Evolutionary conservation across 2,888 invertebrate species (phyloP), one percentile per base, ranked within the genome.

Genomic region (Hirtodrosophila alboralis): DNA sequence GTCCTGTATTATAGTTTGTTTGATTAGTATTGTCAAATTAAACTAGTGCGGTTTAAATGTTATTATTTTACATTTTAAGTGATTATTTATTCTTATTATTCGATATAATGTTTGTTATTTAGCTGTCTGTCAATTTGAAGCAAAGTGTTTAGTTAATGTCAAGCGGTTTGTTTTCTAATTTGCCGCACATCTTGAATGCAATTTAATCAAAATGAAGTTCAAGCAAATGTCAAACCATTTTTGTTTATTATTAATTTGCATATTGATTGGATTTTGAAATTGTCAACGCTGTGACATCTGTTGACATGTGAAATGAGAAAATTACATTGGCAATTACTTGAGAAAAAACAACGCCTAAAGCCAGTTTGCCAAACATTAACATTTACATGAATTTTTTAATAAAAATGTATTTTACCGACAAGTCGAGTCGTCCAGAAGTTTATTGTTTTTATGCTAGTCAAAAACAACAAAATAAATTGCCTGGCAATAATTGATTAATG

Each of bases 241-340:
- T 74, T 85, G 84, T 85, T 84, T 81, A 76, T 85, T 84, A 81
- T 85, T 84, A 81, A 81, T 81, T 81, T 86, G 80, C 80, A 81
- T 81, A 68, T 85, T 85, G 80, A 81, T 81, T 80, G 64, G 63
- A 74, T 63, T 78, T 64, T 60, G 65, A 66, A 57, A 68, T 45
- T 75, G 83, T 71, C 85, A 81, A 68, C 57, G 38, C 16, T 34
- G 51, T 75, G 79, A 66, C 78, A 71, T 71, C 57, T 60, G 60
- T 40, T 52, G 57, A 59, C 64, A 62, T 63, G 54, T 58, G 63
- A 77, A 52, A 66, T 57, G 44, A 61, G 57, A 57, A 59, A 74
- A 79, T 74, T 73, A 84, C 60, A 57, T 57, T 69, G 48, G 41
- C 59, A 70, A 59, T 66, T 66, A 52, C 56, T 28, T 23, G 47